A percentile compares a stretch with the other conserved stretches of the same genome.
These are phyloP conservation scores for Pelusios castaneus DNA, from an alignment of 2,113 vertebrate genomes.

Conservation along the genomic window DNA sequence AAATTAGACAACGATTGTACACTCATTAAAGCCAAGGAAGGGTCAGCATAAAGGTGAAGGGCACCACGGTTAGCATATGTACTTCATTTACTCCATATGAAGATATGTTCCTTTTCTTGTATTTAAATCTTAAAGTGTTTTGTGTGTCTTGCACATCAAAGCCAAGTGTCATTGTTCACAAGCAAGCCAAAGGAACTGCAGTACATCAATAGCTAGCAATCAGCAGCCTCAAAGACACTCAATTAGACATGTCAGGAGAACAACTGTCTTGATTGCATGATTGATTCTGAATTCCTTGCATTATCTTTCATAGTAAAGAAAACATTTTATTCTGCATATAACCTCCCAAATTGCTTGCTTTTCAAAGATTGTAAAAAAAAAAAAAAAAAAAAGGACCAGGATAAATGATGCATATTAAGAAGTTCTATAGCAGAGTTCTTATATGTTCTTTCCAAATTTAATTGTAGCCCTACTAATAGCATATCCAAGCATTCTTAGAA, in stretches of 20 bases:
- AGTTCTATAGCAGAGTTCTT: not conserved
- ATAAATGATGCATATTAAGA: slow-evolving; percentile 2
- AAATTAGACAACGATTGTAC: not conserved
- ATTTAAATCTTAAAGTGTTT: rapidly evolving
- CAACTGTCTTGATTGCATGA: not conserved
- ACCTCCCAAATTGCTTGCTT: not conserved
- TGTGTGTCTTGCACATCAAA: not conserved
- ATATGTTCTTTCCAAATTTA: not conserved
- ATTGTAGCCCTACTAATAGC: not conserved
- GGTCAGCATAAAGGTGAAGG: not conserved
- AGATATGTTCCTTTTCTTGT: rapidly evolving
- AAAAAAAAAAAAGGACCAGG: not conserved
- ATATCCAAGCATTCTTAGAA: slow-evolving; percentile 8
- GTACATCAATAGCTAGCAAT: not conserved
- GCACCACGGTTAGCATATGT: not conserved
- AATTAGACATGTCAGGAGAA: not conserved
- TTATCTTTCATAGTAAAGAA: not conserved
- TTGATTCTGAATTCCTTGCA: not conserved
- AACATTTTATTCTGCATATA: not conserved
- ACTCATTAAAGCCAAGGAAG: not conserved
- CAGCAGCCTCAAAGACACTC: not conserved
- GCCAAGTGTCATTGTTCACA: not conserved
- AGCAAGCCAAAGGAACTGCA: not conserved
- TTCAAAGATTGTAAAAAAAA: not conserved
- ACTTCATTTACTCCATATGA: not conserved